These are phyloP conservation scores for Dryobates pubescens DNA, from an alignment of 2,797 vertebrate genomes.

Conservation along the genomic window DNA sequence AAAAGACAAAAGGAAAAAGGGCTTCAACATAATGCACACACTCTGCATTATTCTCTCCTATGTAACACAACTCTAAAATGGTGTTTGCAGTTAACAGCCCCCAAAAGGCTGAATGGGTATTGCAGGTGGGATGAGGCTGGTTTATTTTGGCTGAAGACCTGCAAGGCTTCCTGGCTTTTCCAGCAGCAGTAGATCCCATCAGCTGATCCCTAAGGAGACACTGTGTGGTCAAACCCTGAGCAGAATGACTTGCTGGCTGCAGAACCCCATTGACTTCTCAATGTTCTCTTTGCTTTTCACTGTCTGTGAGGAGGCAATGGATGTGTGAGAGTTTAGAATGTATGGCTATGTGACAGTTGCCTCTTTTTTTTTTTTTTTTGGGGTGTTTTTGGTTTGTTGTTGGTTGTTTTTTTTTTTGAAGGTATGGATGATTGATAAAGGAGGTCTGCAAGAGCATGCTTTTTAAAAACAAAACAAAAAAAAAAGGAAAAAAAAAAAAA, in stretches of 20 bases:
- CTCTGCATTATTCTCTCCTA: conserved; percentile 74
- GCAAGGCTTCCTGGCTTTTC: conserved; percentile 66
- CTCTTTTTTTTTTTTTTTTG: not conserved
- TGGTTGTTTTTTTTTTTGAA: conserved; percentile 72
- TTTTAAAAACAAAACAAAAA: not conserved
- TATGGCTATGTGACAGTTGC: conserved; percentile 71
- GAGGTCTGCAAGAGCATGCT: conserved; percentile 90
- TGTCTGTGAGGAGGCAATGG: conserved; percentile 66
- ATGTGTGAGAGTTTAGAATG: conserved; percentile 70
- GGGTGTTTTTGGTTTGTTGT: no score
- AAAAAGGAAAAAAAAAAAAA: no score
- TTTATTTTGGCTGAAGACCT: conserved; percentile 83
- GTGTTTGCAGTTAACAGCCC: conserved; percentile 84
- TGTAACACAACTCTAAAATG: conserved; percentile 76
- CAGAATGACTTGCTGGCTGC: conserved; percentile 51
- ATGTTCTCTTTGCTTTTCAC: conserved; percentile 67
- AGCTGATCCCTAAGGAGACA: conserved; percentile 18
- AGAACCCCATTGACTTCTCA: conserved; percentile 68
- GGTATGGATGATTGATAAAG: conserved; percentile 79
- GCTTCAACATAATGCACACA: conserved; percentile 75
- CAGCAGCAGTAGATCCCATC: conserved; percentile 14
- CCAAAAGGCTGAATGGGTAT: conserved; percentile 62
- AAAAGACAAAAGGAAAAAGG: conserved; percentile 79
- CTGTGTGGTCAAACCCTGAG: conserved; percentile 20
- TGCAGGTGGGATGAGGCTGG: conserved; percentile 79